Percentiles rank a stretch among this genome's conserved stretches.
Conservation (phyloP, 2,113 vertebrate species). For the Dicerorhinus sumatrensis region DNA sequence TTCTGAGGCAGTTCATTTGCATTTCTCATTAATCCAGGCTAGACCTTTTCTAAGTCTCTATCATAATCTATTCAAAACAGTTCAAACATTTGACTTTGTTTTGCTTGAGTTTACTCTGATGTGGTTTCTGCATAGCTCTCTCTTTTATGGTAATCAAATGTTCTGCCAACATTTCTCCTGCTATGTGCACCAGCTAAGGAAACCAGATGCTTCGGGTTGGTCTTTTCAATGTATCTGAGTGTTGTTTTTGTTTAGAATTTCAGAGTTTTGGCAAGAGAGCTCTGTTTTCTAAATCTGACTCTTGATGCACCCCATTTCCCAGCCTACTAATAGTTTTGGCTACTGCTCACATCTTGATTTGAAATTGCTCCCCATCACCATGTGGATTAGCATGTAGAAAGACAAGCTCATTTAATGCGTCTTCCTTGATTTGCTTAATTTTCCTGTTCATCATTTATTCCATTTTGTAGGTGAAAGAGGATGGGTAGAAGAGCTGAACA, state of each 20-base stretch:
- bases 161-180: slow-evolving; percentile 89
- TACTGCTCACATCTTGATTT: slow-evolving; percentile 80
- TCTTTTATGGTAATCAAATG: slow-evolving; percentile 90
- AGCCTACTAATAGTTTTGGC: slow-evolving; percentile 80
- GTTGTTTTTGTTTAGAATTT: slow-evolving; percentile 88
- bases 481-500: slow-evolving; percentile 14
- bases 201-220: slow-evolving; percentile 89
- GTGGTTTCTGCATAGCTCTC: slow-evolving; percentile 85
- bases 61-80: slow-evolving; percentile 81
- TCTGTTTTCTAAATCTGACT: slow-evolving; percentile 82
- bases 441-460: slow-evolving; percentile 75
- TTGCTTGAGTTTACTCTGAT: slow-evolving; percentile 86
- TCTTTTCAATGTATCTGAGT: slow-evolving; percentile 84
- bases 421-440: slow-evolving; percentile 75
- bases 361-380: slow-evolving; percentile 45
- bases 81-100: slow-evolving; percentile 87
- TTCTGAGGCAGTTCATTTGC: slow-evolving; percentile 80
- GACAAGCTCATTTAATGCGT: slow-evolving; percentile 77
- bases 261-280: slow-evolving; percentile 83
- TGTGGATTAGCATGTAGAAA: slow-evolving; percentile 71
- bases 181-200: slow-evolving; percentile 88
- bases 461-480: slow-evolving; percentile 65
- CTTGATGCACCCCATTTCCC: slow-evolving; percentile 76
- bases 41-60: slow-evolving; percentile 83
- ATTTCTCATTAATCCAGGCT: slow-evolving; percentile 82